A percentile compares a stretch with the other conserved stretches of the same genome.
These are phyloP conservation scores for Cynopterus brachyotis DNA, from an alignment of 2,113 vertebrate genomes.

Conservation along the genomic window DNA sequence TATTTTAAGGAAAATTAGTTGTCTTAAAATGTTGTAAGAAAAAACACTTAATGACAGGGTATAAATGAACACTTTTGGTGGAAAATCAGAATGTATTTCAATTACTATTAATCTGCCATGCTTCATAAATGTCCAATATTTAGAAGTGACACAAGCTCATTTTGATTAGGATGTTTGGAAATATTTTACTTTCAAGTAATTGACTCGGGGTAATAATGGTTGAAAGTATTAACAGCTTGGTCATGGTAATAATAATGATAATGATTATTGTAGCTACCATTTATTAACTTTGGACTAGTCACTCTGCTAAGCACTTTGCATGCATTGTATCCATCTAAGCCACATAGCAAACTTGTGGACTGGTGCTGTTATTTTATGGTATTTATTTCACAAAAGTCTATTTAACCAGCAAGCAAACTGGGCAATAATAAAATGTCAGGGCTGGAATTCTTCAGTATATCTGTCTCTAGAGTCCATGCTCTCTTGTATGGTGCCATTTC, in stretches of 20 bases:
- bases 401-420: neutral
- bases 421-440: neutral
- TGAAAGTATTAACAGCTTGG: neutral
- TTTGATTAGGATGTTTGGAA: slow-evolving; percentile 34
- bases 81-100: neutral
- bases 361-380: neutral
- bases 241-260: neutral
- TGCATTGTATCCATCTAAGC: neutral
- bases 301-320: neutral
- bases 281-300: neutral
- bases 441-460: neutral
- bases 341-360: neutral
- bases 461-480: neutral
- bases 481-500: neutral
- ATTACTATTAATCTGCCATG: slow-evolving; percentile 21
- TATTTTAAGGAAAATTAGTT: slow-evolving; percentile 42
- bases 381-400: neutral
- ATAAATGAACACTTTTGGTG: neutral
- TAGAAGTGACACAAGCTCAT: neutral
- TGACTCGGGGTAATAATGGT: neutral
- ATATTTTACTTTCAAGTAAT: slow-evolving; percentile 1
- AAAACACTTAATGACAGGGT: neutral
- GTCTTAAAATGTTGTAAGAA: slow-evolving; percentile 25
- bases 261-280: neutral
- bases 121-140: slow-evolving; percentile 10